A percentile compares a stretch with the other conserved stretches of the same genome.
These are phyloP conservation scores for Neodiprion fabricii DNA, from an alignment of 1,140 invertebrate genomes.

Conservation along the genomic window DNA sequence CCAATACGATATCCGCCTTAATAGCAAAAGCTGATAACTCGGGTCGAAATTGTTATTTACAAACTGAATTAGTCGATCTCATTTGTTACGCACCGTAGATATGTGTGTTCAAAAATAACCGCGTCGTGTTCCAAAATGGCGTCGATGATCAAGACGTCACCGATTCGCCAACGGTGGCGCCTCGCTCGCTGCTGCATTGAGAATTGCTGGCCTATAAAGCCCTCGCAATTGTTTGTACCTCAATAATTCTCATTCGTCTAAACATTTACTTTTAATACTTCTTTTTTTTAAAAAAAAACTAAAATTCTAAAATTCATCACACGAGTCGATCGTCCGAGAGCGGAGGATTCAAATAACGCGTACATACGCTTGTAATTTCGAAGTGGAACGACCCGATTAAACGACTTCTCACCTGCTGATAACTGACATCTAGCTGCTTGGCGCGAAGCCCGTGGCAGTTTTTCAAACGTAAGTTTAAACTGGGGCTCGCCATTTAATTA, in stretches of 20 bases:
- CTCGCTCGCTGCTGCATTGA: not conserved
- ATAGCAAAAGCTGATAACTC: too few species aligned
- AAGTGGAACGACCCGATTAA: not conserved
- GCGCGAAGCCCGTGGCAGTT: not conserved
- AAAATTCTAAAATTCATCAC: too few species aligned
- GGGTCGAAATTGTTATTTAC: too few species aligned
- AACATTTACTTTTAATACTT: not conserved
- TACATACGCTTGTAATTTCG: not conserved
- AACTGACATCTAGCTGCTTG: not conserved
- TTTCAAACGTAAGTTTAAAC: not conserved
- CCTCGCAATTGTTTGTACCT: not conserved
- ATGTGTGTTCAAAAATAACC: not conserved
- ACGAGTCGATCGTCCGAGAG: not conserved
- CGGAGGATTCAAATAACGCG: too few species aligned
- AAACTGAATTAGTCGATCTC: too few species aligned
- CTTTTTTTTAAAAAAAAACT: too few species aligned
- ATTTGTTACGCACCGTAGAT: too few species aligned
- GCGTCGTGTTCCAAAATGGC: not conserved
- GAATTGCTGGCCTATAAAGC: not conserved
- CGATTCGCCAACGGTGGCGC: not conserved
- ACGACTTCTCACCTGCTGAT: not conserved
- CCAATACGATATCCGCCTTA: too few species aligned
- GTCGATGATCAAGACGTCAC: not conserved
- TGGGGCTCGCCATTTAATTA: not conserved
- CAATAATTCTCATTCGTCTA: not conserved